These are phyloP conservation scores for Scolopax bukidnonensis DNA, from an alignment of 2,797 vertebrate genomes.

Conservation along the genomic window DNA sequence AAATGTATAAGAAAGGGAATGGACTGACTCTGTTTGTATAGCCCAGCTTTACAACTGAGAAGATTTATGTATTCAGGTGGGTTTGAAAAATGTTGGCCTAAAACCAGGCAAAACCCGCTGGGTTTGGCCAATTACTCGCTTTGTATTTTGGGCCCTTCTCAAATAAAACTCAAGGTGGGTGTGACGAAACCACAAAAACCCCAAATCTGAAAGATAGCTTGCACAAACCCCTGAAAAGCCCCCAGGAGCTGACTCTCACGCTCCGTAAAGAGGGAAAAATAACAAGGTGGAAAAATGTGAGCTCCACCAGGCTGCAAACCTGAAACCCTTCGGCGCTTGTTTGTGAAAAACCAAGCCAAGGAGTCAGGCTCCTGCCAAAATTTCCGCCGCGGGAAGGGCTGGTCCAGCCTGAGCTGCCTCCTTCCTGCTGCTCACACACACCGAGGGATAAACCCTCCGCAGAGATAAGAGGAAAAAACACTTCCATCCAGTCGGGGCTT, in stretches of 20 bases:
- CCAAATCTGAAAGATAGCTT: background rate
- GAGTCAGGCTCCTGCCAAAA: background rate
- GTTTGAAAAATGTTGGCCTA: background rate
- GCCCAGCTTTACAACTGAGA: background rate
- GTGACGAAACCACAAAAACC: background rate
- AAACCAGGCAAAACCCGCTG: background rate
- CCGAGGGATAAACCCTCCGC: background rate
- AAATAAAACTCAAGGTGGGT: background rate
- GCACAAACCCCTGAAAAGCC: background rate
- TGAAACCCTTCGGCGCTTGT: background rate
- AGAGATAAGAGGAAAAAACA: background rate
- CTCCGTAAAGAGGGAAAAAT: background rate
- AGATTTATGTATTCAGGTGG: conserved; percentile 34
- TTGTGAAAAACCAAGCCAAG: background rate
- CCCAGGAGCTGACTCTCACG: background rate
- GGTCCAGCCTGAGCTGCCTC: background rate
- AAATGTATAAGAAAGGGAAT: background rate
- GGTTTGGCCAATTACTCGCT: background rate
- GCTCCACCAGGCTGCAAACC: background rate
- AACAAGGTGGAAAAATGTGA: background rate
- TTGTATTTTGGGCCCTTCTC: background rate
- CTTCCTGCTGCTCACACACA: background rate
- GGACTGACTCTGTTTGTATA: background rate
- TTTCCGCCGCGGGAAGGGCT: background rate
- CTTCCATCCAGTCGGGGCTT: accelerated